Base-by-base conservation (phyloP, 2,113 vertebrate species). In the Dolichallabes microphthalmus region DNA sequence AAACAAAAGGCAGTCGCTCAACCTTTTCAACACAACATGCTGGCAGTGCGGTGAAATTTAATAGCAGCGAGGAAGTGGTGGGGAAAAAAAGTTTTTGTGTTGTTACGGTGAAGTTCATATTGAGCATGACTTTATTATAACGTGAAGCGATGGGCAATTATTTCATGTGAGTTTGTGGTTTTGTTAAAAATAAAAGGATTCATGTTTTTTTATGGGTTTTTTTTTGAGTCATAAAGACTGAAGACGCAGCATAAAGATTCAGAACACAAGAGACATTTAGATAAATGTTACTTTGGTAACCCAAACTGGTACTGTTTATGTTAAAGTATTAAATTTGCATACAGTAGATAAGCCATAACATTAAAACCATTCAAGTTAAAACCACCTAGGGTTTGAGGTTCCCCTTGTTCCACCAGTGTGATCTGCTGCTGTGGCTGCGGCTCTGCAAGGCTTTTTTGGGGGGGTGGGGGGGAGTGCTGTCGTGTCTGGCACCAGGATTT, bases 1-100 rank as follows among this genome's bases (percentile, higher is more conserved):
- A 86, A 86, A 88, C 85, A 88, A 83, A 83, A 88, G 60, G 50
- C 58, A 75, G 30, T 63, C 45, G 45, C 66, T 61, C 30, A 82
- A 85, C 17, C 55, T 82, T 88, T 88, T 85, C 45, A 45, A 30
- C 53, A 60, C 32, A 80, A 85, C 63, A 75, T 2, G n/a, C 35
- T 39, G 22, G 20, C 32, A 50, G 39, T 17, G 45, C 53, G 35
- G 39, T 50, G 71, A 82, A 74, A 74, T 50, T 55, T 80, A 76
- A 86, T 63, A 75, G 50, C n/a, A 35, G 58, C 39, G 45, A 58
- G 35, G 11, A 66, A 20, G 50, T 9, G 17, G 8, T 50, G 50
- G 1, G 20, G 17, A 53, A 66, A 0, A n/a, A 8, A 55, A 39
- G 15, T 55, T 71, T 60, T 58, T 50, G 66, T 80, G 19, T 80